Conservation (phyloP, 1,140 invertebrate genomes). For the Goniozus legneri region DNA sequence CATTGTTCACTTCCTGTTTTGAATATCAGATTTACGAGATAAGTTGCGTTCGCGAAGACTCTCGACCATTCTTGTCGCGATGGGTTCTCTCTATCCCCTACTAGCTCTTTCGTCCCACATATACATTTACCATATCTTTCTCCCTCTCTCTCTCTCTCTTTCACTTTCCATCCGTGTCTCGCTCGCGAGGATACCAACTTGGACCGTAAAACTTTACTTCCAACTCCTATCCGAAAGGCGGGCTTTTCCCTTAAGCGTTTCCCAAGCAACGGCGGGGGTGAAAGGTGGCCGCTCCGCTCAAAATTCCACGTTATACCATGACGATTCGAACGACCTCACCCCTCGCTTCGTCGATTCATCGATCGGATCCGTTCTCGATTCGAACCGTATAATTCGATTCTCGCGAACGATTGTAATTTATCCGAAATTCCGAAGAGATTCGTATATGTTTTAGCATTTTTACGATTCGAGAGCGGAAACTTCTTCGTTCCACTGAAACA, state of each 20-base stretch:
- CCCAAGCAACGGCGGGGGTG: background rate
- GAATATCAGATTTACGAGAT: conserved; percentile 43
- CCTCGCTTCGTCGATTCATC: too few species aligned
- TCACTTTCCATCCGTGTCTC: background rate
- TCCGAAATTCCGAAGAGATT: background rate
- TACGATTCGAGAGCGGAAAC: too few species aligned
- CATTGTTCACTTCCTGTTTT: conserved; percentile 40
- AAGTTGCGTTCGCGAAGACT: conserved; percentile 23
- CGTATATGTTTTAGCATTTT: too few species aligned
- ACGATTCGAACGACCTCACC: background rate
- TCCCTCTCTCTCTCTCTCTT: conserved; percentile 13
- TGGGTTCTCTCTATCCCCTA: too few species aligned
- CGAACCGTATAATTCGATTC: background rate
- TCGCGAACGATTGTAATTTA: background rate
- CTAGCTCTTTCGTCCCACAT: conserved; percentile 15
- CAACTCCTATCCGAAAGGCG: conserved; percentile 23
- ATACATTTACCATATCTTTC: conserved; percentile 1
- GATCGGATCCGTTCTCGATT: background rate
- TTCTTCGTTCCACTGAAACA: too few species aligned
- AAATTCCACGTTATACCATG: background rate
- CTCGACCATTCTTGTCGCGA: background rate
- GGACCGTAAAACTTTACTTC: conserved; percentile 34
- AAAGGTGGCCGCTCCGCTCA: background rate
- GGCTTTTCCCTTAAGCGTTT: conserved; percentile 26
- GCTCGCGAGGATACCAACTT: conserved; percentile 28